Percentiles rank a stretch among this genome's conserved stretches.
Evolutionary conservation across 1,140 invertebrate genomes (phyloP).

Genomic region (Drosophila littoralis): DNA sequence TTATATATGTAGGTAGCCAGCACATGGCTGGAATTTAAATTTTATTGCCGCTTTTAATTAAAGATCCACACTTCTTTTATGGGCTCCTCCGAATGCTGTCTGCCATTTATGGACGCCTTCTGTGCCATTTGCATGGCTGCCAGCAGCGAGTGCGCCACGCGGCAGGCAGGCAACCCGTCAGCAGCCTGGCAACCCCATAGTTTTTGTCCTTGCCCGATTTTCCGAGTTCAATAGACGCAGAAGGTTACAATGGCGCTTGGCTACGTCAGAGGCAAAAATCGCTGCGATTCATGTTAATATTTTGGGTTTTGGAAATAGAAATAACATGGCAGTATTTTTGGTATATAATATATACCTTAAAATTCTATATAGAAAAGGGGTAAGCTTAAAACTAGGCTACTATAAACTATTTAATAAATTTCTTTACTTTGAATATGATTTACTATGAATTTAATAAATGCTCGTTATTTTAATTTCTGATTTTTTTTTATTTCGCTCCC

Average conservation of each 20-base stretch:
- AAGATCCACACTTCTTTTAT: slow-evolving; percentile 44
- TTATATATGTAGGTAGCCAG: neutral
- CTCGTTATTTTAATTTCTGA: too few species aligned
- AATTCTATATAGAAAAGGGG: too few species aligned
- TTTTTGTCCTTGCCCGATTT: slow-evolving; percentile 72
- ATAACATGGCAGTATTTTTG: too few species aligned
- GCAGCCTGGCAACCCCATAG: slow-evolving; percentile 22
- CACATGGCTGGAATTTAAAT: slow-evolving; percentile 41
- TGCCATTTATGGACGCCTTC: slow-evolving; percentile 39
- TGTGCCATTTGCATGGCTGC: slow-evolving; percentile 45
- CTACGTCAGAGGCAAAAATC: slow-evolving; percentile 4
- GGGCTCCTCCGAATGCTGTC: slow-evolving; percentile 16
- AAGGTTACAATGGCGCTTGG: slow-evolving; percentile 47
- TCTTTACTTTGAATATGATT: too few species aligned
- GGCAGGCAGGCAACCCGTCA: neutral
- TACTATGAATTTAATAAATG: too few species aligned
- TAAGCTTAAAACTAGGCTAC: too few species aligned
- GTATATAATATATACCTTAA: too few species aligned
- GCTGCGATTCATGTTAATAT: neutral
- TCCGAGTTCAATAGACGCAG: slow-evolving; percentile 69
- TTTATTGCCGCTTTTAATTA: slow-evolving; percentile 53
- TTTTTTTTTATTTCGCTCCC: too few species aligned
- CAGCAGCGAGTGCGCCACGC: neutral
- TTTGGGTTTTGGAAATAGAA: neutral
- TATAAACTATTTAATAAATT: too few species aligned